These are phyloP conservation scores for Alectoris magna DNA, from an alignment of 2,797 vertebrate species.

Conservation along the genomic window DNA sequence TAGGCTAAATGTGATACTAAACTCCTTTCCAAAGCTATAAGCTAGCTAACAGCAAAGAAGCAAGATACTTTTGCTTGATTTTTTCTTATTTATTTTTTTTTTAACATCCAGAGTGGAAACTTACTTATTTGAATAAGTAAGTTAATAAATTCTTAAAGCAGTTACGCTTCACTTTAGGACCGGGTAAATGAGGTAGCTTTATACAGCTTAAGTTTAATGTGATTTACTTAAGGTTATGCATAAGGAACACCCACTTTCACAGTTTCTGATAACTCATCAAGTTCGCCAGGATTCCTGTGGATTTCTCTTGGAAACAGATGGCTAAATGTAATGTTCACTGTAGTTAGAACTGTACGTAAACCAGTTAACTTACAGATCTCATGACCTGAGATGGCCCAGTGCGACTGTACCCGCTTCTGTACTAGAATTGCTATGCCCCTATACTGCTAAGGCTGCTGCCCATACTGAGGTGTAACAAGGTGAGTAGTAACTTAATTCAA, in stretches of 20 bases:
- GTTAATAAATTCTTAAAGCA: not conserved
- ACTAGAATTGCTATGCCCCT: not conserved
- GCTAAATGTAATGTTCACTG: not conserved
- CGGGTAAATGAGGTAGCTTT: not conserved
- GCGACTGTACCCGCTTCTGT: not conserved
- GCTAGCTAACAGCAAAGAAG: not conserved
- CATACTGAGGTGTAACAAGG: not conserved
- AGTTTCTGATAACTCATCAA: not conserved
- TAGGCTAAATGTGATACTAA: not conserved
- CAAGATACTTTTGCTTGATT: not conserved
- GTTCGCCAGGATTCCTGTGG: not conserved
- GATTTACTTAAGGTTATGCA: not conserved
- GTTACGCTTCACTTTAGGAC: not conserved
- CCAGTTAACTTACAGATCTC: not conserved
- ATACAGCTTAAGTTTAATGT: not conserved
- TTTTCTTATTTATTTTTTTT: not conserved
- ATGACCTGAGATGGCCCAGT: accelerated
- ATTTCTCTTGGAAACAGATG: not conserved
- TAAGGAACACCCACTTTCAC: not conserved
- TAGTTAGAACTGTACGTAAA: not conserved
- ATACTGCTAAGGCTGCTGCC: not conserved
- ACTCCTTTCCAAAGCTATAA: not conserved
- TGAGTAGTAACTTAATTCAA: not conserved
- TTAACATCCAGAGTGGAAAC: not conserved
- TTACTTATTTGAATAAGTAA: not conserved